Evolutionary conservation across 2,888 invertebrate genomes (phyloP).

Genomic region (Tachina grossa): DNA sequence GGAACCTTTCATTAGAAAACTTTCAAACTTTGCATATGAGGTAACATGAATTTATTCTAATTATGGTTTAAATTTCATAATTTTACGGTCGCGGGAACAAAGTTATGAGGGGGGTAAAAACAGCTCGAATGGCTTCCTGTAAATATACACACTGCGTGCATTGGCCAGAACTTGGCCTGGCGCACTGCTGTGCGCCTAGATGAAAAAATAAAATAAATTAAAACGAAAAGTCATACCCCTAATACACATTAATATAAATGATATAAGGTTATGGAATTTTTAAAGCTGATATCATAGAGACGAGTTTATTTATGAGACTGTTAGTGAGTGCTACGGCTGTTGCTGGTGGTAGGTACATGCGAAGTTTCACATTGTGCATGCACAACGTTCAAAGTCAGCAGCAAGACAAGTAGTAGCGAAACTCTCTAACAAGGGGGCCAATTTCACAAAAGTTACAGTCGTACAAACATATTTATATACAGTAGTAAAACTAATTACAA

Average conservation of each 20-base stretch:
- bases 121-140: no score
- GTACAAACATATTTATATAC: slow-evolving; percentile 47
- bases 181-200: no score
- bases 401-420: slow-evolving; percentile 49
- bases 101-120: no score
- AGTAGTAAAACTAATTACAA: slow-evolving; percentile 80
- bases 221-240: background rate
- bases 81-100: no score
- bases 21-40: no score
- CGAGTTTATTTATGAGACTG: slow-evolving; percentile 69
- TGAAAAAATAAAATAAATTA: background rate
- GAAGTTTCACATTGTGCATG: slow-evolving; percentile 39
- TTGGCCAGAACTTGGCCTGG: no score
- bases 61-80: no score
- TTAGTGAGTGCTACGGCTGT: slow-evolving; percentile 54
- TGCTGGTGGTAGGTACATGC: slow-evolving; percentile 5
- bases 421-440: slow-evolving; percentile 58
- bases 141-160: no score
- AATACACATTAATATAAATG: slow-evolving; percentile 53
- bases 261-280: slow-evolving; percentile 65
- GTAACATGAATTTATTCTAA: no score
- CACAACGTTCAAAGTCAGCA: background rate
- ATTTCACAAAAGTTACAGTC: slow-evolving; percentile 48
- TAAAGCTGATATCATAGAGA: slow-evolving; percentile 66
- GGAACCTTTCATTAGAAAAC: no score